Base-by-base conservation (phyloP, 2,797 vertebrate genomes). In the Melanotaenia parkinsoni region DNA sequence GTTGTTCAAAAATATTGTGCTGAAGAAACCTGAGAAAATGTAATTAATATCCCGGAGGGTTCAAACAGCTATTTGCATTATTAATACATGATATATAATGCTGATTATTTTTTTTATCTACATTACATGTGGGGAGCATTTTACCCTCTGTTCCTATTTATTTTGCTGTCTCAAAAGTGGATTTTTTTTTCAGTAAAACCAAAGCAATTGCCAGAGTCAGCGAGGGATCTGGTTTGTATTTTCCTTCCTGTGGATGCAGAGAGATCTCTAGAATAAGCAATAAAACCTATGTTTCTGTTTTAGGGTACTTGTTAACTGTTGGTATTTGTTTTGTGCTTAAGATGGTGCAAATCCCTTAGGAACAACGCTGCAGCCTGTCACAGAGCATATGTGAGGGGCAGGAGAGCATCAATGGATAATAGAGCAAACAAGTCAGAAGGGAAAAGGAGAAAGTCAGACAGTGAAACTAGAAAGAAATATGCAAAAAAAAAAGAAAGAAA, bases 1-100 rank as follows among this genome's bases (percentile, higher is more conserved):
- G 50, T 47, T 60, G 24, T 53, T 76, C 38, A n/a, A 47, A 81
- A 74, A 63, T 58, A 76, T 67, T 74, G 62, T 79, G 67, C 28
- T 32, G 33, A 51, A 14, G 47, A 62, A 75, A 54, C 67, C 64
- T 65, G 63, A 47, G 58, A 32, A 56, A 13, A 50, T 69, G 54
- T 72, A 43, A 83, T 89, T 72, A 80, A 81, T 74, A 64, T 75
- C 64, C 72, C 76, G 53, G 8, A 58, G 8, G 45, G 59, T 69
- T 68, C 45, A 57, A 32, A 74, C 24, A 74, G 73, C 63, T 67
- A 58, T 82, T 84, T 82, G 22, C 61, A 78, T 83, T 51, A 82
- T 72, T 79, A 83, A 86, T 72, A 72, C 43, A 76, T 63, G 33
- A 71, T 50, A 20, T 7, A 66, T 7, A 67, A 60, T 16, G 50